Conservation (phyloP, 2,888 invertebrate genomes). For the Apeira syringaria region DNA sequence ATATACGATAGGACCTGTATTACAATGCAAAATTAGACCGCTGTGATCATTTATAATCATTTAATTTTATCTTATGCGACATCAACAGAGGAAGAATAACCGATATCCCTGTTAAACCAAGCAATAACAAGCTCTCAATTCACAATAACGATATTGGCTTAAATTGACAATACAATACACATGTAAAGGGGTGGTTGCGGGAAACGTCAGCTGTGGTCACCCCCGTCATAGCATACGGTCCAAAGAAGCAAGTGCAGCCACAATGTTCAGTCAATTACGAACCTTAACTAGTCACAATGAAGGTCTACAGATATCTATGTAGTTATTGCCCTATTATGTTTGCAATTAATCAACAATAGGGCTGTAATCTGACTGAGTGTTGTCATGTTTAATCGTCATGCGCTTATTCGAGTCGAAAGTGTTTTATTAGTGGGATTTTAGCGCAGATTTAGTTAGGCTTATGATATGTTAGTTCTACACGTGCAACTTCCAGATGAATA, state of each 20-base stretch:
- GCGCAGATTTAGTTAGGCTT: slow-evolving; percentile 7
- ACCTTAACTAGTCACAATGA: slow-evolving; percentile 1
- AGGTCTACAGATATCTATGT: neutral
- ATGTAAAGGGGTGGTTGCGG: slow-evolving; percentile 34
- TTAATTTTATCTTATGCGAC: too few species aligned
- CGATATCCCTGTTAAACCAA: slow-evolving; percentile 28
- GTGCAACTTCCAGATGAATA: slow-evolving; percentile 1
- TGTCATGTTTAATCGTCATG: slow-evolving; percentile 71
- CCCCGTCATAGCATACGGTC: slow-evolving; percentile 23
- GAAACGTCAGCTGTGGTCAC: slow-evolving; percentile 62
- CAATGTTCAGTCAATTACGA: neutral
- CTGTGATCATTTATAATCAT: too few species aligned
- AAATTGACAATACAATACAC: slow-evolving; percentile 28
- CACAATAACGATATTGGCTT: slow-evolving; percentile 34
- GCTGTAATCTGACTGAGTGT: slow-evolving; percentile 65
- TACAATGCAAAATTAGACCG: too few species aligned
- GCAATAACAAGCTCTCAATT: slow-evolving; percentile 26
- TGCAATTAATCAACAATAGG: slow-evolving; percentile 65
- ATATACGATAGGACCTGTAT: too few species aligned
- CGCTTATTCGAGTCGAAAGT: slow-evolving; percentile 63
- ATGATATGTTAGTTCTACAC: slow-evolving; percentile 12
- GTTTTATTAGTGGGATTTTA: slow-evolving; percentile 16
- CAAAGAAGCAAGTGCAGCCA: slow-evolving; percentile 24
- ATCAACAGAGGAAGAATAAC: too few species aligned
- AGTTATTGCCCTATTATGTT: slow-evolving; percentile 25